Evolutionary conservation across 2,113 vertebrate species (phyloP), one percentile per base, ranked within the genome.

Genomic region (Chaetops frenatus): DNA sequence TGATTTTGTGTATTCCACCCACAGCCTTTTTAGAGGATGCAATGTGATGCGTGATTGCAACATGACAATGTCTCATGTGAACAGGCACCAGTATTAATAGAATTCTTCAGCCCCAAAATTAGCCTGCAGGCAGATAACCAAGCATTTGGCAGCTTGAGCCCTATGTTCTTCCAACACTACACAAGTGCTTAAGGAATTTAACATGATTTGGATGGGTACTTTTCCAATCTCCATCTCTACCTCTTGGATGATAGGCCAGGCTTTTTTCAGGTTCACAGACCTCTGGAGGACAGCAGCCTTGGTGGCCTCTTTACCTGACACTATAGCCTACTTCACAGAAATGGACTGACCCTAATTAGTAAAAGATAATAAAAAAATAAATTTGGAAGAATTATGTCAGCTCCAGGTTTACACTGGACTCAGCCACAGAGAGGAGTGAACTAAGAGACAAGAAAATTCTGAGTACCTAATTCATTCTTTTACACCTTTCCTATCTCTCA

Each of bases 201-300:
- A 22, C 0, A 0, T 6, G 3, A 42, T 21, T 48, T 65, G n/a
- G 20, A 25, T 14, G 11, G 24, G 15, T 23, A 17, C 9, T 40
- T 61, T 29, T 69, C 28, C 45, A 69, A 27, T 21, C 40, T 70
- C 50, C 42, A 2, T 38, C 35, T 60, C 71, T 12, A 40, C 29
- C 29, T 66, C 31, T 25, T 40, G 15, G 38, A 35, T 33, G 23
- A 88, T 0, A 62, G 42, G 12, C 10, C 56, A 86, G 20, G 9
- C 57, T 58, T 60, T 69, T 40, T 60, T 8, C 14, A 78, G 36
- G 23, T 67, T 86, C 27, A 51, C 8, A 73, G 42, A 33, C 28
- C 33, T 33, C 72, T 29, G n/a, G 31, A 48, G 36, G 5, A 2
- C 15, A 72, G 42, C 21, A 62, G 7, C 16, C 10, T 1, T 19